phyloP scores from a whole-genome alignment of 2,888 invertebrate genomes.

The Beris chalybata region DNA sequence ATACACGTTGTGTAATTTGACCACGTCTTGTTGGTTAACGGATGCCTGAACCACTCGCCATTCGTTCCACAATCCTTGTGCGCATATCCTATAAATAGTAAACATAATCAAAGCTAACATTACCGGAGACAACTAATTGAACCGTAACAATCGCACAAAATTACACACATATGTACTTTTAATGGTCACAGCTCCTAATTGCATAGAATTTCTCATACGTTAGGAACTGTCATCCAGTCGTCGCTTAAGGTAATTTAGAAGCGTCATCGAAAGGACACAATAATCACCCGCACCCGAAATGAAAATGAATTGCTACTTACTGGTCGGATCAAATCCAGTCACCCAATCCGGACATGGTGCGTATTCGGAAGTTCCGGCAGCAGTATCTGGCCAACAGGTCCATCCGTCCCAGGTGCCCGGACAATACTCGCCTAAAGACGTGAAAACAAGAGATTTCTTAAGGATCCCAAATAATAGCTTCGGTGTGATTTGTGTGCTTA shows the following conservation, averaged over 20 bases:
- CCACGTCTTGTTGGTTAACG: conserved; percentile 75
- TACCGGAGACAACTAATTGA: too few relatives aligned
- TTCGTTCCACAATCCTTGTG: conserved; percentile 78
- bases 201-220: too few relatives aligned
- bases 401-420: conserved; percentile 79
- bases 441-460: too few relatives aligned
- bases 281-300: too few relatives aligned
- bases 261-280: too few relatives aligned
- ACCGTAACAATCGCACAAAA: too few relatives aligned
- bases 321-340: conserved; percentile 70
- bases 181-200: too few relatives aligned
- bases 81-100: conserved; percentile 64
- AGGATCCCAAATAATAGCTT: too few relatives aligned
- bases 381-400: conserved; percentile 78
- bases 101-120: neutral
- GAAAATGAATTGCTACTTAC: conserved; percentile 59
- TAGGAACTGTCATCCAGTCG: too few relatives aligned
- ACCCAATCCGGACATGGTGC: conserved; percentile 75
- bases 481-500: too few relatives aligned
- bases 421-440: conserved; percentile 62
- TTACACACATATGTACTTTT: too few relatives aligned
- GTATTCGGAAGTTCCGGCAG: conserved; percentile 66
- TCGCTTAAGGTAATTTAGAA: too few relatives aligned
- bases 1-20: conserved; percentile 91
- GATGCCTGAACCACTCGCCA: conserved; percentile 84